These are phyloP conservation scores for Fragum fragum DNA, from an alignment of 2,888 invertebrate genomes.

Conservation along the genomic window DNA sequence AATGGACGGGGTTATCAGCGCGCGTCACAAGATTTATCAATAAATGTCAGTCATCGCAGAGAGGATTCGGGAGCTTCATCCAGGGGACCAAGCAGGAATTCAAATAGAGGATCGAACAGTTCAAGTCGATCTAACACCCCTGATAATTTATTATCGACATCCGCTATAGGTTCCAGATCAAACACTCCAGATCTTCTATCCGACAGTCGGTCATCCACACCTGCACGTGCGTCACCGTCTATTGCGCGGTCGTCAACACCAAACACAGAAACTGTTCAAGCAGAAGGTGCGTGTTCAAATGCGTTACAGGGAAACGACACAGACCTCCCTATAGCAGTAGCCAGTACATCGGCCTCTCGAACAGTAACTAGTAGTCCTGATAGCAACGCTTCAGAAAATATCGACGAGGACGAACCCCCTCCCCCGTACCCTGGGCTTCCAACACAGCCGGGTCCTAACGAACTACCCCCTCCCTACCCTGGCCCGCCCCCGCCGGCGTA, in stretches of 20 bases:
- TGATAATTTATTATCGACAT: constrained; percentile 16
- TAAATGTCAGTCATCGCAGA: not conserved
- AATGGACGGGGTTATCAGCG: not conserved
- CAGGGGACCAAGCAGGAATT: not conserved
- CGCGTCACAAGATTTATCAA: not conserved
- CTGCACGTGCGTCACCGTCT: not conserved
- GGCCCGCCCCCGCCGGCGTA: constrained; percentile 63
- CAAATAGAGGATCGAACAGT: constrained; percentile 1
- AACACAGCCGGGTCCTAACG: constrained; percentile 40
- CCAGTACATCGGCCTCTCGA: not conserved
- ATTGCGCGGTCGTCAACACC: not conserved
- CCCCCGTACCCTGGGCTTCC: constrained; percentile 58
- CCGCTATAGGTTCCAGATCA: not conserved
- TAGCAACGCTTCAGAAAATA: constrained; percentile 4
- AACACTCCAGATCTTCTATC: not conserved
- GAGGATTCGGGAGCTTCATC: not conserved
- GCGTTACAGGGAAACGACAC: not conserved
- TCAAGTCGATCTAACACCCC: constrained; percentile 18
- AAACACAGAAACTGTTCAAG: not conserved
- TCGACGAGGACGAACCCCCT: constrained; percentile 56
- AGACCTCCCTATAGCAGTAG: not conserved
- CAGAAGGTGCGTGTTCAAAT: too few species aligned
- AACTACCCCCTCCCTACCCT: constrained; percentile 64
- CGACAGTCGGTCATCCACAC: not conserved
- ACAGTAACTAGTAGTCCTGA: not conserved